Conservation (phyloP, 2,888 invertebrate species). For the Pandemis cinnamomeana region DNA sequence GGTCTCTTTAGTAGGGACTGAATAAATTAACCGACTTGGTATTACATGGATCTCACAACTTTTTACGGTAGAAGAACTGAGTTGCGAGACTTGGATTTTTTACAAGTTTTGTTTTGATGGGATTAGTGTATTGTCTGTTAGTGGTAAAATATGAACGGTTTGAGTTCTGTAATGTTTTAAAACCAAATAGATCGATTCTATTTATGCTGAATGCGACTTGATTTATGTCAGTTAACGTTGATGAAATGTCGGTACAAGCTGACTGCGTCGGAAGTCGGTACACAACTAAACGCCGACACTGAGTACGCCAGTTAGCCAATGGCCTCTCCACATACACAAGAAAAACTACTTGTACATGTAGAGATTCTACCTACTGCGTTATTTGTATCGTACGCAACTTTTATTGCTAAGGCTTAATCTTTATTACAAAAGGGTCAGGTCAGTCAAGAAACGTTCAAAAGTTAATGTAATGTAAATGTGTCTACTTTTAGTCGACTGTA, state of each 20-base stretch:
- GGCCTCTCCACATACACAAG: slow-evolving; percentile 15
- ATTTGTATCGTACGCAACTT: slow-evolving; percentile 35
- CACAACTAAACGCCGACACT: neutral
- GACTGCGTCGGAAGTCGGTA: neutral
- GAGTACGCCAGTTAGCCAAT: neutral
- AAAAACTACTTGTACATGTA: slow-evolving; percentile 20
- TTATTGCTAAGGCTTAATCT: slow-evolving; percentile 38
- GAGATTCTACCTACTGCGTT: slow-evolving; percentile 6
- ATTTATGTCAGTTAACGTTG: neutral
- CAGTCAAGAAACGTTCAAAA: slow-evolving; percentile 38
- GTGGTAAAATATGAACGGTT: too few species aligned
- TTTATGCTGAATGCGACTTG: neutral
- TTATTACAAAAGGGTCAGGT: slow-evolving; percentile 40
- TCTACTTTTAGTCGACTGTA: slow-evolving; percentile 5
- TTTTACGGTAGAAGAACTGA: too few species aligned
- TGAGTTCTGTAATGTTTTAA: too few species aligned
- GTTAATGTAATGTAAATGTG: slow-evolving; percentile 32
- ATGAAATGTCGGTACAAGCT: neutral
- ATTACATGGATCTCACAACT: too few species aligned
- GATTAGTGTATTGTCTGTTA: too few species aligned
- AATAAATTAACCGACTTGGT: too few species aligned
- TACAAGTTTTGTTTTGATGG: too few species aligned
- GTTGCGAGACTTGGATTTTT: too few species aligned
- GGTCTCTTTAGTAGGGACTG: too few species aligned
- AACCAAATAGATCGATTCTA: too few species aligned